Evolutionary conservation across 2,113 vertebrate genomes (phyloP), one percentile per base, ranked within the genome.

Genomic region (Hippocampus zosterae): DNA sequence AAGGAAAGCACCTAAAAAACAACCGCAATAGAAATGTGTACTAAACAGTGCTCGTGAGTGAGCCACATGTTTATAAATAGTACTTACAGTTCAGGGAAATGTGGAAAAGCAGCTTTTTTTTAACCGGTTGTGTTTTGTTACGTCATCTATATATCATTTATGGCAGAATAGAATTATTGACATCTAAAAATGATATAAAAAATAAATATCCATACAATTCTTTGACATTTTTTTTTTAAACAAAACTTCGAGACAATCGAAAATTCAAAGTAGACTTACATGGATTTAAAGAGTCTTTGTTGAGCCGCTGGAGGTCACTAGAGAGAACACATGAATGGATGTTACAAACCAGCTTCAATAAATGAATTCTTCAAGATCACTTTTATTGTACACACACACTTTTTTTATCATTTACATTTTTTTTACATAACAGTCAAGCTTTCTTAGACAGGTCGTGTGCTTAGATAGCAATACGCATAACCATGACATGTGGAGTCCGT

Each of bases 301-400:
- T 65, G n/a, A 8, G 41, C 63, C 63, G 48, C 63, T 65, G 23
- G 62, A 15, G 62, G 62, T 64, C 63, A 65, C 63, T 46, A 65
- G 42, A 46, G 63, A 65, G 23, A 65, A 64, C 5, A 23, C 4
- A 62, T 40, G 61, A 64, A 64, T 23, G 37, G 12, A 62, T 10
- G 61, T 42, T 42, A 64, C 61, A 64, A 21, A 23, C 11, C n/a
- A 23, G n/a, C 61, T 7, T 64, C 5, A 64, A 10, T 12, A 12
- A 12, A 42, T 3, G 21, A 64, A 37, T 42, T 40, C 12, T 46
- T 46, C 15, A 25, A 64, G 11, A 44, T 27, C n/a, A 46, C 2
- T 46, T 65, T 65, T 65, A 25, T 48, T 65, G 63, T 27, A 65
- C 41, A 27, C 23, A 65, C 46, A 46, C 42, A 6, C 1, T 65